Percentiles rank a stretch among this genome's conserved stretches.
phyloP scores from a whole-genome alignment of 2,113 vertebrate genomes.

The Empidonax traillii region DNA sequence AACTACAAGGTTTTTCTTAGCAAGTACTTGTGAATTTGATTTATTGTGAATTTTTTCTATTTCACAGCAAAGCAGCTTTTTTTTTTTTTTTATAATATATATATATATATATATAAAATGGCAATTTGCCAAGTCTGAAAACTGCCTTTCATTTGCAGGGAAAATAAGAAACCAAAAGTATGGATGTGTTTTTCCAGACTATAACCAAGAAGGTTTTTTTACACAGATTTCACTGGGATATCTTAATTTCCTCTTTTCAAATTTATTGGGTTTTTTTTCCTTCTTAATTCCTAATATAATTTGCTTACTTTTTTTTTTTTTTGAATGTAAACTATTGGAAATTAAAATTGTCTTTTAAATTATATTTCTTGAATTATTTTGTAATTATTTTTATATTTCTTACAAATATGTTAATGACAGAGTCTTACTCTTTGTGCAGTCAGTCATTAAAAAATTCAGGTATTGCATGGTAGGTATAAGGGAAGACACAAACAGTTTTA shows the following conservation, averaged over 20 bases:
- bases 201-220: background rate
- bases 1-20: constrained; percentile 42
- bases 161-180: background rate
- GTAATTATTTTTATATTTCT: background rate
- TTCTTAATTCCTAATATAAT: background rate
- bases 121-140: background rate
- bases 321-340: background rate
- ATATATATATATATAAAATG: background rate
- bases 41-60: constrained; percentile 21
- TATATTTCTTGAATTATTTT: background rate
- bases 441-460: background rate
- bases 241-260: background rate
- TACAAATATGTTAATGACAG: background rate
- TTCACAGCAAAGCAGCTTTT: background rate
- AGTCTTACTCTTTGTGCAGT: background rate
- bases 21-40: constrained; percentile 43
- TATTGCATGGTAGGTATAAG: background rate
- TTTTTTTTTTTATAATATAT: background rate
- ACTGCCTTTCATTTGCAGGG: background rate
- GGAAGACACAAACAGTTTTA: background rate
- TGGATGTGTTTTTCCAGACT: background rate
- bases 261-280: rapidly evolving
- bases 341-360: background rate
- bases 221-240: background rate
- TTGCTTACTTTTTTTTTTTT: background rate